Percentiles rank a stretch among this genome's conserved stretches.
Conservation (phyloP, 2,797 vertebrate species). For the Crocidura indochinensis region DNA sequence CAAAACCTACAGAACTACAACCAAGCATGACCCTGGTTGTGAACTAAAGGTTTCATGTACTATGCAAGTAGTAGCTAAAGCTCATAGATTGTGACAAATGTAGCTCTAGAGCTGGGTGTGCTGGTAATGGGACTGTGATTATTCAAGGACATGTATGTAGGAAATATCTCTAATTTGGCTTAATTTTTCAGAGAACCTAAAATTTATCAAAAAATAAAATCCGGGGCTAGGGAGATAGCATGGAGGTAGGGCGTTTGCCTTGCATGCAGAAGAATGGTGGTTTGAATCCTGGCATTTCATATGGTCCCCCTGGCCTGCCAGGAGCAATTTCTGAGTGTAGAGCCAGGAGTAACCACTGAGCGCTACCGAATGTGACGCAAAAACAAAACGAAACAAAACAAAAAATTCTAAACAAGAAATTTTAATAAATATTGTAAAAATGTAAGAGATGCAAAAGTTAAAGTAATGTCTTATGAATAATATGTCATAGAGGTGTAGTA, state of each 20-base stretch:
- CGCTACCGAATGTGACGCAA: too few species aligned
- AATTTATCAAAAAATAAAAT: constrained; percentile 2
- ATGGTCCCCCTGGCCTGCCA: too few species aligned
- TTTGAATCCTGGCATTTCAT: too few species aligned
- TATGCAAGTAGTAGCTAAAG: background rate
- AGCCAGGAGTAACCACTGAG: too few species aligned
- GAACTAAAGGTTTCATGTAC: background rate
- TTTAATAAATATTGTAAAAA: background rate
- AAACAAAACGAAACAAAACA: background rate
- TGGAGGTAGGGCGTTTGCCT: too few species aligned
- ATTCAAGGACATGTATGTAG: too few species aligned
- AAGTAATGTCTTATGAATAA: background rate
- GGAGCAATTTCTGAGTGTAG: too few species aligned
- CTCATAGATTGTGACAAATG: background rate
- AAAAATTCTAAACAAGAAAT: background rate
- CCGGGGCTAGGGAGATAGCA: background rate
- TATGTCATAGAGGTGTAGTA: background rate
- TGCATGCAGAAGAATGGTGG: too few species aligned
- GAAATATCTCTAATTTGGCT: constrained; percentile 22
- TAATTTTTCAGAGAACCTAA: constrained; percentile 15
- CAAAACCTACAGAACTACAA: background rate
- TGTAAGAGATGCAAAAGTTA: background rate
- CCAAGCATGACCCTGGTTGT: background rate
- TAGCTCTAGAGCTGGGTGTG: too few species aligned
- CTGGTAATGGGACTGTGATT: background rate